A percentile compares a stretch with the other conserved stretches of the same genome.
phyloP scores from a whole-genome alignment of 2,888 invertebrate species.

The Plemyria rubiginata region DNA sequence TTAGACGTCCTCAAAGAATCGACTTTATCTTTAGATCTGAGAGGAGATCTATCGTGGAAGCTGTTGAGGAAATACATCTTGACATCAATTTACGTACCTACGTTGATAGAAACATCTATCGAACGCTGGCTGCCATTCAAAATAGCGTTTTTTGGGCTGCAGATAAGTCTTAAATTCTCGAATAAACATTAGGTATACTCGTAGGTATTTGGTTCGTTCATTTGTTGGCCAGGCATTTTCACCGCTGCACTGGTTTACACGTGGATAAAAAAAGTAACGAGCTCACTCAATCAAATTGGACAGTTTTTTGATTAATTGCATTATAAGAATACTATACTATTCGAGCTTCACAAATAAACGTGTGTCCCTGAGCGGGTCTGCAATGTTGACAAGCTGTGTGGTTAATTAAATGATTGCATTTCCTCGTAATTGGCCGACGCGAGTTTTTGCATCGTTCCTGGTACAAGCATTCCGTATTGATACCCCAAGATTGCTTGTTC shows the following conservation, averaged over 20 bases:
- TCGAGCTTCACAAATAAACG: not conserved
- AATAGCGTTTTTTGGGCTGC: not conserved
- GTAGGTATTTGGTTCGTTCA: not conserved
- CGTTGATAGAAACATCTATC: not conserved
- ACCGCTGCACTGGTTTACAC: no score
- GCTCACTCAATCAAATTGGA: not conserved
- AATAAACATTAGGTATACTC: no score
- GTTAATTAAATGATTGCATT: slow-evolving; percentile 18
- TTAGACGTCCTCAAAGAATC: not conserved
- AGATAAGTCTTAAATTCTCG: not conserved
- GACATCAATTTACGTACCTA: not conserved
- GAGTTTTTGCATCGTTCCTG: slow-evolving; percentile 8
- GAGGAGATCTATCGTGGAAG: no score
- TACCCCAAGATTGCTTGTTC: slow-evolving; percentile 1
- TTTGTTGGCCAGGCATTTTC: no score
- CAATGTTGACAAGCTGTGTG: not conserved
- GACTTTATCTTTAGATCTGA: no score
- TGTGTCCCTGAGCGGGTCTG: not conserved
- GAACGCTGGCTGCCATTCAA: not conserved
- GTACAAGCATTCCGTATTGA: slow-evolving; percentile 7
- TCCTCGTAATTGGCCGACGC: slow-evolving; percentile 10
- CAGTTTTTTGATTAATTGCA: not conserved
- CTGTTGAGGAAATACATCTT: no score
- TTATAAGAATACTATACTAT: not conserved
- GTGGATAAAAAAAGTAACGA: not conserved